Conservation (phyloP, 30 jellyfish, hydroid and myxozoan genomes). For the Cassiopea xamachana region DNA sequence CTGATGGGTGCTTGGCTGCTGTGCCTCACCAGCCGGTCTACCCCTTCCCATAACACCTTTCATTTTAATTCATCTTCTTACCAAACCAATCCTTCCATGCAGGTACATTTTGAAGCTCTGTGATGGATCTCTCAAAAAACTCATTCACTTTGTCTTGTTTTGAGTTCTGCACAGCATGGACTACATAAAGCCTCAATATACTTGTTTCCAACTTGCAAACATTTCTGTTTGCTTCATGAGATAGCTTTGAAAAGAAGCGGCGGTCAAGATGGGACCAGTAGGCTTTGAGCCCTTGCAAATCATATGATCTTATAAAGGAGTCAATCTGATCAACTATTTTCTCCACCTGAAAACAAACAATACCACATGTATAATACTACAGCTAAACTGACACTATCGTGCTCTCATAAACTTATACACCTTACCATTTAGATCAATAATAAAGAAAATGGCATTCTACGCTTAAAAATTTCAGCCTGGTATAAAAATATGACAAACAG, state of each 20-base stretch:
- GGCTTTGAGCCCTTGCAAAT: constrained; percentile 63
- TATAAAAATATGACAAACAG: too few relatives aligned
- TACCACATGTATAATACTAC: background rate
- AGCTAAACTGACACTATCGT: too few relatives aligned
- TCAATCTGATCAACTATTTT: constrained; percentile 87
- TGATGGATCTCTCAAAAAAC: constrained; percentile 82
- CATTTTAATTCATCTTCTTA: constrained; percentile 20
- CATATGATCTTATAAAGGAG: constrained; percentile 55
- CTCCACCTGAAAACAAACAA: constrained; percentile 76
- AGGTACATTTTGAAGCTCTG: constrained; percentile 83
- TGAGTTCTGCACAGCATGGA: constrained; percentile 82
- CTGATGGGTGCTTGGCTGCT: too few relatives aligned
- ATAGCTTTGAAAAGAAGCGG: constrained; percentile 87
- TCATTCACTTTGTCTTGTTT: constrained; percentile 86
- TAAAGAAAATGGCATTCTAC: too few relatives aligned
- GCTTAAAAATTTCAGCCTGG: too few relatives aligned
- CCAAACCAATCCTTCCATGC: constrained; percentile 99
- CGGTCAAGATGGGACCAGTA: constrained; percentile 93
- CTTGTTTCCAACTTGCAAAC: constrained; percentile 83
- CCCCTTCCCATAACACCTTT: background rate
- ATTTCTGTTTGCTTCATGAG: constrained; percentile 76
- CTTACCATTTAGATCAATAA: too few relatives aligned
- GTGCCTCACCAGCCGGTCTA: too few relatives aligned
- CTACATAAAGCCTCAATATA: constrained; percentile 79
- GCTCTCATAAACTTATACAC: too few relatives aligned